Base-by-base conservation (phyloP, 2,113 vertebrate species). In the Callorhinus ursinus region DNA sequence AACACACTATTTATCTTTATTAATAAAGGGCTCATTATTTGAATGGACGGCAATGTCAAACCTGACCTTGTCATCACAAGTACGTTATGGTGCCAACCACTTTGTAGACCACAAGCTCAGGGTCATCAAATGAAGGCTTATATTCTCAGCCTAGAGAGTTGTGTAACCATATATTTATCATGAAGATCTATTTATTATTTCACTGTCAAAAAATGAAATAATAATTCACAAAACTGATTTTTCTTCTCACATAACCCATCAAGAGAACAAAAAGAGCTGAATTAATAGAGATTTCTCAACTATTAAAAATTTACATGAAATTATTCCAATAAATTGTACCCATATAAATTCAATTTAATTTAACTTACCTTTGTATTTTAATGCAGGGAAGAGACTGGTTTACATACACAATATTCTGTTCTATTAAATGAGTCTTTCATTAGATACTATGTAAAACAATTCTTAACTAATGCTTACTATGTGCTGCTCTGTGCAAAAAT, bases 61-160 rank as follows among this genome's bases (percentile, higher is more conserved):
- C 4, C 18, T 94, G 87, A 80, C 74, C 19, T 96, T 93, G 16
- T 88, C 88, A 87, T 77, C 18, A 18, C n/a, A 67, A 72, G 9
- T 67, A 83, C 74, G 72, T 39, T 93, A 69, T 67, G 36, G 4
- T 87, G 42, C 11, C 33, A 72, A 28, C 12, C 65, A 83, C 49
- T 93, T 31, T 93, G 69, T 89, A 87, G 93, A 91, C 91, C 39
- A 95, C 16, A 16, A 94, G 11, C 36, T 88, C n/a, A 94, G 26
- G 24, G 31, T 71, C 53, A 90, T 72, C 51, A 94, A 90, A 85
- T 74, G 63, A 88, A 89, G 65, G 8, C 42, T 72, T 57, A 67
- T 65, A 12, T 67, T 93, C 88, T 96, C 42, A 80, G 55, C n/a
- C 26, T 77, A 13, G 16, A 94, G 51, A 82, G 51, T 82, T 76